Evolutionary conservation across 2,888 invertebrate genomes (phyloP).

Genomic region (Eremobia ochroleuca): DNA sequence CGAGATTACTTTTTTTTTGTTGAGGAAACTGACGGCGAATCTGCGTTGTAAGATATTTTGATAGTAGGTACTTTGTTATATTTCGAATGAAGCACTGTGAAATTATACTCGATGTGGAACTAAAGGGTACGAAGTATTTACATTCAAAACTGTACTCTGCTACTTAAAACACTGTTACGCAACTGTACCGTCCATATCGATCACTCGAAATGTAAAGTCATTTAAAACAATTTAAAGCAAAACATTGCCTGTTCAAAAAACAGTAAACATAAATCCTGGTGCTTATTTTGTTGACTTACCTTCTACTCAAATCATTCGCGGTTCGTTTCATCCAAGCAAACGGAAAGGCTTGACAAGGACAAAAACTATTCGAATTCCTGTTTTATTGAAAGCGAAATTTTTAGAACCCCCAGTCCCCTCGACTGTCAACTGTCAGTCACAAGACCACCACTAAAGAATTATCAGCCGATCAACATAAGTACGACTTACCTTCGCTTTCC

Average conservation of each 20-base stretch:
- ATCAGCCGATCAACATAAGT: constrained; percentile 80
- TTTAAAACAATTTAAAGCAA: constrained; percentile 25
- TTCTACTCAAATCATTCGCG: constrained; percentile 55
- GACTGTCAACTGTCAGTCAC: constrained; percentile 84
- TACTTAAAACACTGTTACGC: constrained; percentile 12
- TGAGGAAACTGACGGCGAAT: constrained; percentile 47
- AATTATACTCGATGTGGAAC: constrained; percentile 57
- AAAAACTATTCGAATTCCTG: constrained; percentile 60
- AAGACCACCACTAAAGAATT: constrained; percentile 85
- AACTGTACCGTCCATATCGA: constrained; percentile 56
- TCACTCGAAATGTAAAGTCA: constrained; percentile 21
- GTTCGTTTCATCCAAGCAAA: constrained; percentile 55
- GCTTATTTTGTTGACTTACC: not conserved
- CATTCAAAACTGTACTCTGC: not conserved
- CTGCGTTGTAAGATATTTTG: constrained; percentile 37
- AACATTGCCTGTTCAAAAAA: not conserved
- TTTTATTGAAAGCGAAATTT: constrained; percentile 83
- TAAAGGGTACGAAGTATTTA: constrained; percentile 10
- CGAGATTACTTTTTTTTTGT: constrained; percentile 65
- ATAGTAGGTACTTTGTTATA: constrained; percentile 25
- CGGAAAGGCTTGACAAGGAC: constrained; percentile 55
- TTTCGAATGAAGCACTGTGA: constrained; percentile 50
- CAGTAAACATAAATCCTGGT: not conserved
- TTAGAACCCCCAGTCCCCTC: constrained; percentile 72
- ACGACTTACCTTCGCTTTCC: constrained; percentile 85